Conservation (phyloP, 2,888 invertebrate species). For the Scaeva pyrastri region DNA sequence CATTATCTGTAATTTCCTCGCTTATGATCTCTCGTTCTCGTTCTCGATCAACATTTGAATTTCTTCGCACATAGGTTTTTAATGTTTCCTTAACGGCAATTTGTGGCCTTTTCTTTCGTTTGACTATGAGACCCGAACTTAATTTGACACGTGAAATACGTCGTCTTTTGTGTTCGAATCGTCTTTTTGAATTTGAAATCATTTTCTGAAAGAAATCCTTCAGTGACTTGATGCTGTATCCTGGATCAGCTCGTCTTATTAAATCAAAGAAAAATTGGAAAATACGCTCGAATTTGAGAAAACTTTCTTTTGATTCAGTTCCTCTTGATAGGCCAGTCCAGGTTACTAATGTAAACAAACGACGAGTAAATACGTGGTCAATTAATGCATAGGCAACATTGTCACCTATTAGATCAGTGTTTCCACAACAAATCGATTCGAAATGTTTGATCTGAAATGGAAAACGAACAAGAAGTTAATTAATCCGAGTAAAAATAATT, state of each 20-base stretch:
- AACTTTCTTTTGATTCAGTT: constrained; percentile 36
- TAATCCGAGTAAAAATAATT: too few relatives aligned
- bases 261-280: constrained; percentile 34
- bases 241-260: constrained; percentile 3
- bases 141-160: constrained; percentile 14
- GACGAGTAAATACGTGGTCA: constrained; percentile 24
- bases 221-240: constrained; percentile 8
- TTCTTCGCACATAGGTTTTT: too few relatives aligned
- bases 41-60: constrained; percentile 1
- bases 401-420: constrained; percentile 10
- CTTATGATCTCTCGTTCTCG: not conserved
- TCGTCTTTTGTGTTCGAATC: constrained; percentile 8
- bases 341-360: constrained; percentile 18
- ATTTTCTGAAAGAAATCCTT: constrained; percentile 36
- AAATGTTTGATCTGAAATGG: constrained; percentile 13
- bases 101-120: not conserved
- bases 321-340: constrained; percentile 19
- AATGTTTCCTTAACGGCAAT: not conserved
- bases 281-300: constrained; percentile 11
- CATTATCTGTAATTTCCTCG: constrained; percentile 20
- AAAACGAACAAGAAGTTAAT: not conserved
- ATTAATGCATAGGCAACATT: constrained; percentile 29
- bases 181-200: constrained; percentile 24
- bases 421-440: constrained; percentile 18
- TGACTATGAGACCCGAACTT: not conserved